Evolutionary conservation across 1,140 invertebrate species (phyloP).

Genomic region (Zaprionus vittiger): DNA sequence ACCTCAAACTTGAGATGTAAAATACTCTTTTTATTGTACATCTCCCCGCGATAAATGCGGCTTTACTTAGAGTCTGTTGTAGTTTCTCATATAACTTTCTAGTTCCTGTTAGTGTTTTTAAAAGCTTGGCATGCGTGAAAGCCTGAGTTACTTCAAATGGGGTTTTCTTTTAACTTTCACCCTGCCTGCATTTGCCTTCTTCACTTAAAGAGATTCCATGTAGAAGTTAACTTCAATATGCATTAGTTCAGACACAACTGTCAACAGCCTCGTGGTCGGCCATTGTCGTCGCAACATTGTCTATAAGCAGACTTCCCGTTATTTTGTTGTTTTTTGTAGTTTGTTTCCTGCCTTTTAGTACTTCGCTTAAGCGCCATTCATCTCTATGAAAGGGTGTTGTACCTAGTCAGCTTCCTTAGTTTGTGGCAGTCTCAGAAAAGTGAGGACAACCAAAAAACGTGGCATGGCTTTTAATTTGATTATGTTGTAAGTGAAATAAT

Average conservation of each 20-base stretch:
- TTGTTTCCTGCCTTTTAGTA: background rate
- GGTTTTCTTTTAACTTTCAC: background rate
- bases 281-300: conserved; percentile 6
- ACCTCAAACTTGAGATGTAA: conserved; percentile 24
- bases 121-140: background rate
- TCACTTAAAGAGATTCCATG: background rate
- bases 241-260: background rate
- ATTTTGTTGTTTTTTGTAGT: background rate
- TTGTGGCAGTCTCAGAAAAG: background rate
- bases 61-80: conserved; percentile 21
- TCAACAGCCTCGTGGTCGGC: background rate
- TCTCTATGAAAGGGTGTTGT: background rate
- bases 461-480: background rate
- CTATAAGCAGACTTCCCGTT: conserved; percentile 3
- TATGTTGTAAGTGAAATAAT: background rate
- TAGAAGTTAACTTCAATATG: conserved; percentile 3
- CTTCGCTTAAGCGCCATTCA: conserved; percentile 1
- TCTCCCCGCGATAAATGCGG: conserved; percentile 66
- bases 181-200: background rate
- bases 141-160: background rate
- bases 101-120: background rate
- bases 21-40: conserved; percentile 48
- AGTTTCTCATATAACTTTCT: background rate
- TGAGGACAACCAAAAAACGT: background rate
- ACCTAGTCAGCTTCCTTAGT: background rate